Base-by-base conservation (phyloP, 2,797 vertebrate genomes). In the Telmatherina bonti region DNA sequence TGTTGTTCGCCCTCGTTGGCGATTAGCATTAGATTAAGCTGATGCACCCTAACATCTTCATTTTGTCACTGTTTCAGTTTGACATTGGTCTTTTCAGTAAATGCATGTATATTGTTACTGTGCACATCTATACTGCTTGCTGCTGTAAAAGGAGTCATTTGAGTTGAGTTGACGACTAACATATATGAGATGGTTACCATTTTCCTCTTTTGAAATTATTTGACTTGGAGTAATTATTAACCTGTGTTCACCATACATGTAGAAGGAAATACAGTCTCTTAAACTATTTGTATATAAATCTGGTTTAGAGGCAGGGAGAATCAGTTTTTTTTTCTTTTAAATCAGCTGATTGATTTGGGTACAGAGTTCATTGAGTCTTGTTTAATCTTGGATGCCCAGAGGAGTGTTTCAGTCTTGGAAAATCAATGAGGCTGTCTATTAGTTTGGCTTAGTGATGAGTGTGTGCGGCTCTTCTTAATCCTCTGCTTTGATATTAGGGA, bases 371-470 rank as follows among this genome's bases (percentile, higher is more conserved):
- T 79, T 74, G 79, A 88, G 67, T 86, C 54, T 64, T 13, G 61
- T 65, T 57, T 67, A 77, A 73, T 66, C 81, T 72, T 62, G 66
- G 52, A 79, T 77, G 69, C 55, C 43, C 52, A 53, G 56, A 59
- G 52, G 61, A 67, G 52, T 55, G 62, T 49, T 61, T 29, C 43
- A 58, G 62, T 66, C 41, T 45, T 51, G 24, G 51, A 75, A 41
- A 62, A 88, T 90, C 81, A 74, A 86, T 90, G 74, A 51, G 38
- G 33, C 69, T 52, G 70, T 73, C 62, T 83, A 62, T 74, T 88
- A 62, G 85, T 78, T 88, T 79, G 67, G 58, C 71, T 62, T 75
- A 70, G 74, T 78, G 65, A 73, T 76, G 64, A 71, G 31, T 49
- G 27, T 62, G 41, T 68, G 10, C 62, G 74, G 63, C 51, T 38